Conservation (phyloP, 2,797 vertebrate genomes). For the Anas bahamensis region DNA sequence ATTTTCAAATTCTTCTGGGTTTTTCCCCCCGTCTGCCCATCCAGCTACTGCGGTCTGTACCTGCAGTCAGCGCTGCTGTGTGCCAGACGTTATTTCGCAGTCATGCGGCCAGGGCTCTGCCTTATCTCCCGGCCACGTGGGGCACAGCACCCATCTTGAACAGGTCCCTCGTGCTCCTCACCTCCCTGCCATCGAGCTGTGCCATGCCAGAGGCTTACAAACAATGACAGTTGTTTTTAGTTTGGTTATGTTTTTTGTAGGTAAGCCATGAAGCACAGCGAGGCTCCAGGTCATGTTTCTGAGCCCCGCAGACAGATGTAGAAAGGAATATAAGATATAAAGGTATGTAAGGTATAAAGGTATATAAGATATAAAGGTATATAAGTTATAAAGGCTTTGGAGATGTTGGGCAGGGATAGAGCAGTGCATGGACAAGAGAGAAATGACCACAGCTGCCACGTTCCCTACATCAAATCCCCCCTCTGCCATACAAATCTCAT, state of each 20-base stretch:
- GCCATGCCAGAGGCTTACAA: background rate
- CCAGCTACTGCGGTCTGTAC: background rate
- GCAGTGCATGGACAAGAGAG: background rate
- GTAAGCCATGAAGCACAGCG: background rate
- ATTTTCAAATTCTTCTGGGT: background rate
- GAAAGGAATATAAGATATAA: too few relatives aligned
- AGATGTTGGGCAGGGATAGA: background rate
- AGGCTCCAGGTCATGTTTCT: background rate
- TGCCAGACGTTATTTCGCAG: background rate
- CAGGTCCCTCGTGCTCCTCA: background rate
- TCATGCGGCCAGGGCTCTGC: background rate
- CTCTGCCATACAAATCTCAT: background rate
- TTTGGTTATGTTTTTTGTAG: background rate
- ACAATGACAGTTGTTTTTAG: background rate
- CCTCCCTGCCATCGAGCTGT: background rate
- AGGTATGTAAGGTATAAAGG: too few relatives aligned
- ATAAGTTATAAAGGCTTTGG: background rate
- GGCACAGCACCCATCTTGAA: background rate
- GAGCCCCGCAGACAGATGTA: background rate
- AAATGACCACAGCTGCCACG: background rate
- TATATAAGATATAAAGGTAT: background rate
- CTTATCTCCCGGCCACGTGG: fast-evolving
- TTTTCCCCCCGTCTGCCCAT: constrained; percentile 13
- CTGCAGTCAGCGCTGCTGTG: background rate
- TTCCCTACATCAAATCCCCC: background rate